Evolutionary conservation across 2,113 vertebrate genomes (phyloP), one percentile per base, ranked within the genome.

Genomic region (Lophochroa leadbeateri): DNA sequence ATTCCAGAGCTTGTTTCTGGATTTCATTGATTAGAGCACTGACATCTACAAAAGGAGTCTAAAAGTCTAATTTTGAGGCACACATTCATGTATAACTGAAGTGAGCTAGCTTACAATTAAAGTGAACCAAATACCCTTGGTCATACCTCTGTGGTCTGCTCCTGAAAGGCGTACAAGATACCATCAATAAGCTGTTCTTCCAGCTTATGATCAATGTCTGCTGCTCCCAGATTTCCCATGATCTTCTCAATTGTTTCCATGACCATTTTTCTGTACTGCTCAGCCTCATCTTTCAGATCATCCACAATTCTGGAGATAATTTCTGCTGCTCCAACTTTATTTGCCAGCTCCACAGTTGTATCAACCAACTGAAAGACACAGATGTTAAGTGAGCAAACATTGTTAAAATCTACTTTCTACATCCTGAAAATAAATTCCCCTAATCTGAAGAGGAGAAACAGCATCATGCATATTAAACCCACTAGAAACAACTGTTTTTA

Each of bases 211-310:
- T 99, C 99, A 9, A 99, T 99, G 97, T 99, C 99, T 13, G 99
- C 99, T 10, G 99, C 99, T 1, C 99, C 99, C 68, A 99, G 97
- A 94, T 99, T 99, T 49, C 99, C 99, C 99, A 99, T 99, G 83
- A 99, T 99, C 96, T 99, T 99, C 94, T 99, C 99, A 71, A 99
- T 99, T 27, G 99, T 99, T 91, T 99, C 99, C 99, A 99, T 99
- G 79, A 99, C 99, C 99, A 99, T 99, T 97, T 99, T 99, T 70
- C 99, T 98, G 98, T 99, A 99, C 94, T 99, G 99, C 70, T 99
- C 99, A 12, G 99, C 99, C 95, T 99, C 99, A 81, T 99, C 99
- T 94, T 99, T 99, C 97, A 99, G 97, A 97, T 99, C 99, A 60
- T 99, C 99, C 72, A 99, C 99, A 69, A 99, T 99, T 80, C 99